Conservation (phyloP, 2,888 invertebrate genomes). For the Cancer borealis region DNA sequence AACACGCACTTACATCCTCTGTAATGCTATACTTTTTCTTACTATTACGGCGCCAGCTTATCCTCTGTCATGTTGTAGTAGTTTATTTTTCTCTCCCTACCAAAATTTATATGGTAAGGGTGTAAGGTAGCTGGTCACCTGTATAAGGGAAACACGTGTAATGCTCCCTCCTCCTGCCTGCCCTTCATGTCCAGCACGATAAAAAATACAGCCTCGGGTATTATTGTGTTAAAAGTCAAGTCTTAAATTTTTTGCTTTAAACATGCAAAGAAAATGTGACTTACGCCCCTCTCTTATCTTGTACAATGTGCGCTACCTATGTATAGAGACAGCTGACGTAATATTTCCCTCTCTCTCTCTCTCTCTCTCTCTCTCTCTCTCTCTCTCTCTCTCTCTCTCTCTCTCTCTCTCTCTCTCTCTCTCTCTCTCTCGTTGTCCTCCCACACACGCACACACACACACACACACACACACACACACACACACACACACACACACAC, state of each 20-base stretch:
- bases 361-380: not conserved
- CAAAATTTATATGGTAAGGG: not conserved
- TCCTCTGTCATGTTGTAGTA: conserved; percentile 14
- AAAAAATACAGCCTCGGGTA: not conserved
- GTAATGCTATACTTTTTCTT: conserved; percentile 15
- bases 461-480: conserved; percentile 40
- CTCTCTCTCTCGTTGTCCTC: not conserved
- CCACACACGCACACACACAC: conserved; percentile 18
- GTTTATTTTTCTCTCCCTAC: not conserved
- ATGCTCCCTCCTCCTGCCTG: not conserved
- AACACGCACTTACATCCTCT: not conserved
- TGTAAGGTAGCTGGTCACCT: not conserved
- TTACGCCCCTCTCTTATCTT: conserved; percentile 22
- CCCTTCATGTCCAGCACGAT: not conserved
- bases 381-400: conserved; percentile 42
- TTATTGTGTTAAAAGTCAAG: not conserved
- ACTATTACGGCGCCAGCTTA: not conserved
- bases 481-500: conserved; percentile 33
- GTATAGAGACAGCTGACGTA: conserved; percentile 27
- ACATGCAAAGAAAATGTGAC: not conserved
- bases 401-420: conserved; percentile 33
- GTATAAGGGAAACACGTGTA: not conserved
- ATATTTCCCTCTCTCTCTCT: conserved; percentile 6
- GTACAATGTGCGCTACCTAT: conserved; percentile 5
- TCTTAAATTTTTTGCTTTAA: not conserved